Conservation (phyloP, 64 coral and sea anemone genomes). For the Montipora cactus region DNA sequence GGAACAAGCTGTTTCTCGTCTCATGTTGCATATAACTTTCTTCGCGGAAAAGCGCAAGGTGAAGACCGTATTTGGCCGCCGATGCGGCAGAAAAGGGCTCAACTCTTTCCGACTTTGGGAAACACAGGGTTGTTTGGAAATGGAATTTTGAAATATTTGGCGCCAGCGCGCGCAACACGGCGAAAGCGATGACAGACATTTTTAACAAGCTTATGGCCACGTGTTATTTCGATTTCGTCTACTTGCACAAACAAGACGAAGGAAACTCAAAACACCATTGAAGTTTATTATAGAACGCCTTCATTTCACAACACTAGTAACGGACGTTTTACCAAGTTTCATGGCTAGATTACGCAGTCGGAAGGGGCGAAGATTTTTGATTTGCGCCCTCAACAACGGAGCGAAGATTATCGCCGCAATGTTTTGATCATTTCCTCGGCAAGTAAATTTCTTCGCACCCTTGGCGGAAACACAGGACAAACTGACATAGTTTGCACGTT, state of each 20-base stretch:
- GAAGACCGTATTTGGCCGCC: background rate
- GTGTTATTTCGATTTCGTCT: slow-evolving; percentile 47
- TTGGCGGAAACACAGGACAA: background rate
- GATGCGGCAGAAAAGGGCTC: background rate
- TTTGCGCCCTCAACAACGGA: background rate
- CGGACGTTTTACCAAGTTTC: background rate
- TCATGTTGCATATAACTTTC: background rate
- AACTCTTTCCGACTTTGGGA: background rate
- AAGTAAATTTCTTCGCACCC: background rate
- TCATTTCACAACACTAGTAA: background rate
- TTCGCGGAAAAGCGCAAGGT: slow-evolving; percentile 2
- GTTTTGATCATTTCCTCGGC: background rate
- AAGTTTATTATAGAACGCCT: background rate
- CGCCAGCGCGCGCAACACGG: background rate
- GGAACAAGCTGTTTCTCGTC: slow-evolving; percentile 7
- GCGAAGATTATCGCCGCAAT: no score
- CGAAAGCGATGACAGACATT: background rate
- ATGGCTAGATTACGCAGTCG: no score
- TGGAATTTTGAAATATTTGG: background rate
- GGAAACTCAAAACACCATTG: background rate
- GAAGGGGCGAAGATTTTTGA: background rate
- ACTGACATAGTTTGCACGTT: background rate
- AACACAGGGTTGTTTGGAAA: slow-evolving; percentile 1
- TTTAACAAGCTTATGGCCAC: background rate
- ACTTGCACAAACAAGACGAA: background rate